Conservation (phyloP, 92 coral and sea anemone genomes). For the Hydrozoanthus gracilis region DNA sequence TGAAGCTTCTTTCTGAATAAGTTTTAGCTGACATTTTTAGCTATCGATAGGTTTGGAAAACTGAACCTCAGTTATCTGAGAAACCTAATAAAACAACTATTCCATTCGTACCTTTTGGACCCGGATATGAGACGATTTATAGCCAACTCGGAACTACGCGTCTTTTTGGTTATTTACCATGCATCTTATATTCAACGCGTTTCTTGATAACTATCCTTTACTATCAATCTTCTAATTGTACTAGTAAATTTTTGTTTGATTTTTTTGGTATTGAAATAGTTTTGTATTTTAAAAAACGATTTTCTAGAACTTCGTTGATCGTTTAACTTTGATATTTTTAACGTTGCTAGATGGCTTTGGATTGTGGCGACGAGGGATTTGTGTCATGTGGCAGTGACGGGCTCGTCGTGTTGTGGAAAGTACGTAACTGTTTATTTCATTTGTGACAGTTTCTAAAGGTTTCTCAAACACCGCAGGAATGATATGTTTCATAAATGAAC, state of each 20-base stretch:
- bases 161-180: too few relatives aligned
- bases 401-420: slow-evolving; percentile 96
- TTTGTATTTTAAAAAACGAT: background rate
- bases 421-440: slow-evolving; percentile 28
- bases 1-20: too few relatives aligned
- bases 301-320: background rate
- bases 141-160: too few relatives aligned
- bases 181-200: too few relatives aligned
- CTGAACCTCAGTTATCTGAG: too few relatives aligned
- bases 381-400: slow-evolving; percentile 98
- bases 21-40: too few relatives aligned
- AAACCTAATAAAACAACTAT: too few relatives aligned
- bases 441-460: background rate
- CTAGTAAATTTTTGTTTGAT: background rate
- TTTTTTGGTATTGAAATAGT: background rate
- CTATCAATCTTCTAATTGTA: too few relatives aligned
- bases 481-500: background rate
- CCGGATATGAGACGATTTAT: too few relatives aligned
- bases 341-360: slow-evolving; percentile 77
- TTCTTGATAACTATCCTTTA: too few relatives aligned
- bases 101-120: too few relatives aligned
- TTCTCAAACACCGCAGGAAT: background rate
- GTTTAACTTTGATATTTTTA: background rate
- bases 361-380: slow-evolving; percentile 92
- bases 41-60: too few relatives aligned